Conservation (phyloP, 2,113 vertebrate species). For the Bungarus multicinctus region DNA sequence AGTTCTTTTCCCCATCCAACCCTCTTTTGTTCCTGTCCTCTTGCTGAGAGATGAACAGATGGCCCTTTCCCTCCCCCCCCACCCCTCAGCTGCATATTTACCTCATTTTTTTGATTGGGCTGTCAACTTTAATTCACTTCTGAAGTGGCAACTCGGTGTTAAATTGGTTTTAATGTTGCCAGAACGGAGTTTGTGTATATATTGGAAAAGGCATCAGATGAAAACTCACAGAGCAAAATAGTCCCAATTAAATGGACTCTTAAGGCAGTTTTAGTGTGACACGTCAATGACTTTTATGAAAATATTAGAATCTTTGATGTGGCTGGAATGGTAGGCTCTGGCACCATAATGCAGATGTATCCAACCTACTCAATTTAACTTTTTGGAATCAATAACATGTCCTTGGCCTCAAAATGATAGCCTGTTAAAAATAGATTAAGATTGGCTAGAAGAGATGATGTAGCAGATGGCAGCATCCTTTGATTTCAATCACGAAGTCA, state of each 20-base stretch:
- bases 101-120: constrained; percentile 21
- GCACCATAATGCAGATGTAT: not conserved
- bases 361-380: not conserved
- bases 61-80: constrained; percentile 21
- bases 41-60: constrained; percentile 38
- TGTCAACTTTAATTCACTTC: constrained; percentile 39
- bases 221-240: constrained; percentile 11
- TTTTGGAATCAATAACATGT: not conserved
- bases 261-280: not conserved
- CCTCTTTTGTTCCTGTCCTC: constrained; percentile 10
- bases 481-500: not conserved
- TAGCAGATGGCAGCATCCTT: not conserved
- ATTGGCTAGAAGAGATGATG: not conserved
- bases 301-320: not conserved
- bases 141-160: constrained; percentile 31
- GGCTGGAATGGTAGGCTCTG: too few species aligned
- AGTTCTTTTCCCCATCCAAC: not conserved
- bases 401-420: not conserved
- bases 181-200: constrained; percentile 3
- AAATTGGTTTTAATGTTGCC: constrained; percentile 19
- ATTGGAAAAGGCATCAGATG: constrained; percentile 5
- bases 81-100: not conserved
- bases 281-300: not conserved
- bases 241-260: not conserved
- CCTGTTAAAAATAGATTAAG: not conserved